Evolutionary conservation across 2,113 vertebrate genomes (phyloP), one percentile per base, ranked within the genome.

Genomic region (Rattus norvegicus): DNA sequence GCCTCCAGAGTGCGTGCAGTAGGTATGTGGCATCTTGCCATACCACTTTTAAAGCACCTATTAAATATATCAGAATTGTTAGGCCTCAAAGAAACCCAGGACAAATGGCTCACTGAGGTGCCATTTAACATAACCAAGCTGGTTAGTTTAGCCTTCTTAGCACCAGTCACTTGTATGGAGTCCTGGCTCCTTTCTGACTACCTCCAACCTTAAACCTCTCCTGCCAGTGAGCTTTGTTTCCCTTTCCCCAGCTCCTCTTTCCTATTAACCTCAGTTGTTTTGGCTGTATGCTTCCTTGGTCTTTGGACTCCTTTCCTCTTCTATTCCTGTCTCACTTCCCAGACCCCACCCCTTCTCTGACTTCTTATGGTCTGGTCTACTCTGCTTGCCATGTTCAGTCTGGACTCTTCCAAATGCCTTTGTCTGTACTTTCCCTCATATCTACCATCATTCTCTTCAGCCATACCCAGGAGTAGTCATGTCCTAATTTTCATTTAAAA

Each of bases 21-120:
- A 70, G 65, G 47, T 47, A 24, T 69, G 30, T 19, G 2, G 47
- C 47, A 70, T 30, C 85, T 47, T 19, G 30, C 36, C 11, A 61
- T 3, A 54, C 83, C 11, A 76, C 26, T 85, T 92, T 69, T 59
- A 52, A 95, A 81, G 90, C 14, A 36, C 61, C 73, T 96, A 79
- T 73, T 56, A 76, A 80, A 69, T 33, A 59, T 88, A 54, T 52
- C 28, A 54, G 61, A 16, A 54, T 92, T 56, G 9, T n/a, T 80
- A 56, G 10, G 9, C 59, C 52, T 81, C 33, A 56, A n/a, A 81
- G 16, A 81, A 56, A 56, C 4, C 11, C 33, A 54, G 54, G 36
- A n/a, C 54, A n/a, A 20, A 56, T 24, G 54, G 10, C 54, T 81
- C 36, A 39, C 20, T 3, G 20, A 13, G 5, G 20, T 59, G 54